Conservation (phyloP, 2,113 vertebrate species). For the Pangasianodon gigas region DNA sequence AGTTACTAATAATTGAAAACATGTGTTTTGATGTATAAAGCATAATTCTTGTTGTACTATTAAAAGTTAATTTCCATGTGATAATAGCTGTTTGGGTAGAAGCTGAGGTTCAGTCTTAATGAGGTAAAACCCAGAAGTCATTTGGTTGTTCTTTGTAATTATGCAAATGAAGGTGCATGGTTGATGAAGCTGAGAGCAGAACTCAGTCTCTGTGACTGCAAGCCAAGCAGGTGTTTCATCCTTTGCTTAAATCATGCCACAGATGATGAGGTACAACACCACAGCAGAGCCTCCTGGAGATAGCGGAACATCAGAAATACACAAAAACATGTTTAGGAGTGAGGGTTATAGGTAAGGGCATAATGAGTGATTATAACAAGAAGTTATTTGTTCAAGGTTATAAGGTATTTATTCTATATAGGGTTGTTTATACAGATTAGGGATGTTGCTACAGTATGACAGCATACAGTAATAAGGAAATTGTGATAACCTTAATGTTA, state of each 20-base stretch:
- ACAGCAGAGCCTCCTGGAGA: conserved; percentile 38
- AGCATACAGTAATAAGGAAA: background rate
- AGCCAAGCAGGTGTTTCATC: conserved; percentile 53
- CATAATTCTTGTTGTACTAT: conserved; percentile 30
- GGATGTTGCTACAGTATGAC: background rate
- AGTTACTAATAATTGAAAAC: conserved; percentile 34
- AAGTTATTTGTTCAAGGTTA: conserved; percentile 35
- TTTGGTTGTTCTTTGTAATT: conserved; percentile 57
- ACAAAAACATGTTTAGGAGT: conserved; percentile 24
- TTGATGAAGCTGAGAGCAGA: conserved; percentile 52
- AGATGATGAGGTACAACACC: conserved; percentile 47
- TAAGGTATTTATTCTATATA: background rate
- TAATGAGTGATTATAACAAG: conserved; percentile 39
- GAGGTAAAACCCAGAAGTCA: conserved; percentile 55
- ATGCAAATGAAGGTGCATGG: conserved; percentile 59
- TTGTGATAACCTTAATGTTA: background rate
- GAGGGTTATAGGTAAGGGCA: conserved; percentile 39
- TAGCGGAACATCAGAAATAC: conserved; percentile 19
- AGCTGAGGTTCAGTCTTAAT: conserved; percentile 52
- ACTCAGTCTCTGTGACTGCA: conserved; percentile 50
- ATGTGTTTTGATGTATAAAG: conserved; percentile 24
- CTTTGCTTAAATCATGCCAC: conserved; percentile 49
- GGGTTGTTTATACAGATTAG: background rate
- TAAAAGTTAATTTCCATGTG: conserved; percentile 47
- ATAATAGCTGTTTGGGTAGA: conserved; percentile 47